Conservation (phyloP, 2,888 invertebrate species). For the Euplexia lucipara region DNA sequence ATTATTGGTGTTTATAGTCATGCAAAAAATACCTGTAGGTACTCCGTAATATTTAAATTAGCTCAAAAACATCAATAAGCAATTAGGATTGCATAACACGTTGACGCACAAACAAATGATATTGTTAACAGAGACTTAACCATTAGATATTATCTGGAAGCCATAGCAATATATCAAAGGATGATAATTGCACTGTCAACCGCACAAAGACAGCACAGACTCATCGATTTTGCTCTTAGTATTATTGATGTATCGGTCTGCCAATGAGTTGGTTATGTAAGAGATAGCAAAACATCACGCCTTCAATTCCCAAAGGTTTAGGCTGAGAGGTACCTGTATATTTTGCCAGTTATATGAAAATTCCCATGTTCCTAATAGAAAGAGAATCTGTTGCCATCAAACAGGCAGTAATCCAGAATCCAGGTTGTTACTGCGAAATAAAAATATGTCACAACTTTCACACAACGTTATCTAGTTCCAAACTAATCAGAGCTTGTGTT, state of each 20-base stretch:
- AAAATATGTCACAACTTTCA: too few species aligned
- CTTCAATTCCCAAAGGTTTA: too few species aligned
- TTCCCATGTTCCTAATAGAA: too few species aligned
- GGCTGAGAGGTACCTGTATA: too few species aligned
- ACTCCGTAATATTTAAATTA: slow-evolving; percentile 11
- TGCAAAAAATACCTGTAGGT: neutral
- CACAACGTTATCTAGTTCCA: too few species aligned
- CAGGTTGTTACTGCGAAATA: too few species aligned
- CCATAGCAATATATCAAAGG: slow-evolving; percentile 66
- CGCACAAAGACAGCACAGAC: slow-evolving; percentile 70
- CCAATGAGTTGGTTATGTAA: slow-evolving; percentile 14
- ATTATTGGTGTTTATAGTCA: too few species aligned
- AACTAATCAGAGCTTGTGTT: too few species aligned
- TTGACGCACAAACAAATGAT: slow-evolving; percentile 42
- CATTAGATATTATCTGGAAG: slow-evolving; percentile 58
- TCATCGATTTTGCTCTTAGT: slow-evolving; percentile 65
- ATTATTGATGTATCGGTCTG: slow-evolving; percentile 60
- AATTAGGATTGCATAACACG: slow-evolving; percentile 26
- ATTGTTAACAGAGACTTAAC: slow-evolving; percentile 47
- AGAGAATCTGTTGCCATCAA: too few species aligned
- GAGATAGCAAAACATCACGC: too few species aligned
- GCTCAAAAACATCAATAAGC: slow-evolving; percentile 5
- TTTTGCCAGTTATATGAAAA: too few species aligned
- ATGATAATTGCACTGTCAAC: slow-evolving; percentile 73
- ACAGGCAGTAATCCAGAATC: too few species aligned